Conservation (phyloP, 2,888 invertebrate genomes). For the Zelleria hepariella region DNA sequence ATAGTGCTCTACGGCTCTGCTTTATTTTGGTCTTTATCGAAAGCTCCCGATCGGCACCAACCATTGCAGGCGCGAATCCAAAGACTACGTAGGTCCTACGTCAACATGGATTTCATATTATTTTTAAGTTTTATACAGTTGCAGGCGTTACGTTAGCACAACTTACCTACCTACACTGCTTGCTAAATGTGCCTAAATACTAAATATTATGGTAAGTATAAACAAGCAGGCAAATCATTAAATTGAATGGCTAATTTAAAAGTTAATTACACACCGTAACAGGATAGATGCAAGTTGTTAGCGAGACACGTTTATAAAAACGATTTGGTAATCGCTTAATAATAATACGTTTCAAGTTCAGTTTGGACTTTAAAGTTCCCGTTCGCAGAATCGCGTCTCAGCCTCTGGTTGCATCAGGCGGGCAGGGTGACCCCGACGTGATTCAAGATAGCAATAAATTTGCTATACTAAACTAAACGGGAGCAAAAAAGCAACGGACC, state of each 20-base stretch:
- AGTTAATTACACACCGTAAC: not conserved
- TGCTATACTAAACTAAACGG: not conserved
- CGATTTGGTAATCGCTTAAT: slow-evolving; percentile 32
- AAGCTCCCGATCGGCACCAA: not conserved
- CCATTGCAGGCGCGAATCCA: too few species aligned
- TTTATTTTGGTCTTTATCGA: not conserved
- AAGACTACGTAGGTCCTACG: too few species aligned
- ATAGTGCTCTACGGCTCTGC: slow-evolving; percentile 1
- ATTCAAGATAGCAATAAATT: not conserved
- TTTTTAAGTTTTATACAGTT: too few species aligned
- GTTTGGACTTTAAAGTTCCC: slow-evolving; percentile 7
- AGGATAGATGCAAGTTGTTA: not conserved
- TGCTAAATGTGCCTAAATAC: not conserved
- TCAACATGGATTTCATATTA: too few species aligned
- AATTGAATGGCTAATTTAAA: not conserved
- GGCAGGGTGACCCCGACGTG: slow-evolving; percentile 9
- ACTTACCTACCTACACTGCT: not conserved
- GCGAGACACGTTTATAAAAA: not conserved
- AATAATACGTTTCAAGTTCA: slow-evolving; percentile 32
- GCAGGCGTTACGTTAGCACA: too few species aligned
- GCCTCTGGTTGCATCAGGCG: not conserved
- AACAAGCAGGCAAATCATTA: not conserved
- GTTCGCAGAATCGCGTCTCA: slow-evolving; percentile 8
- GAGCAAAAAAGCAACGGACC: not conserved
- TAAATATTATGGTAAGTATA: too few species aligned